phyloP scores from a whole-genome alignment of 2,113 vertebrate genomes.

The Coptodon rendalli region DNA sequence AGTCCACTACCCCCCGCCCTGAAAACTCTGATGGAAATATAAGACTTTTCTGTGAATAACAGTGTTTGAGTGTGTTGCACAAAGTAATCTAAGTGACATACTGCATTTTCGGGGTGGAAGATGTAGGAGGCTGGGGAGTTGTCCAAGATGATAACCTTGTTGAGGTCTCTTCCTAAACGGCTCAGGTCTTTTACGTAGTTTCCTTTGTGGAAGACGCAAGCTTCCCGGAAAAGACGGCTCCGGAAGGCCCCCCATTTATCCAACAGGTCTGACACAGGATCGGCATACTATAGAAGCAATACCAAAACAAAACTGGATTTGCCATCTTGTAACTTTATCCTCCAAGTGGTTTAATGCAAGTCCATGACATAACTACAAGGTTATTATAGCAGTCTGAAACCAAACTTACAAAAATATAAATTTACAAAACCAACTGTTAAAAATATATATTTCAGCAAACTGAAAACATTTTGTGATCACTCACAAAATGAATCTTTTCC shows the following conservation, averaged over 20 bases:
- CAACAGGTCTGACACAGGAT: slow-evolving; percentile 91
- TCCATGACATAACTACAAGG: not conserved
- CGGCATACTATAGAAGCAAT: slow-evolving; percentile 78
- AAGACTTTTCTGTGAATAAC: not conserved
- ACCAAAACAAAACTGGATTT: not conserved
- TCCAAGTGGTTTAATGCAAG: not conserved
- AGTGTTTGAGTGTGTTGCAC: not conserved
- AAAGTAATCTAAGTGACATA: slow-evolving; percentile 49
- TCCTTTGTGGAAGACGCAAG: slow-evolving; percentile 92
- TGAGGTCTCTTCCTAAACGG: slow-evolving; percentile 88
- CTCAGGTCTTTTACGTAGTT: slow-evolving; percentile 98
- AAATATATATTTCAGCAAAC: not conserved
- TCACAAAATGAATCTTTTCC: not conserved
- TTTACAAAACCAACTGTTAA: not conserved
- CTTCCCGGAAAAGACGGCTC: slow-evolving; percentile 90
- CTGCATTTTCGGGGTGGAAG: slow-evolving; percentile 95
- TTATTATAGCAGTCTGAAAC: not conserved
- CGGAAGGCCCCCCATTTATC: slow-evolving; percentile 93
- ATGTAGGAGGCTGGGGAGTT: slow-evolving; percentile 95
- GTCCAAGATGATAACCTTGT: slow-evolving; percentile 91
- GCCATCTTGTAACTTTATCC: not conserved
- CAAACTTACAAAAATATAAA: not conserved
- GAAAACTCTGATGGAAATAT: accelerated
- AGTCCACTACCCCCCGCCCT: not conserved
- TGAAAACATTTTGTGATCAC: not conserved